A percentile compares a stretch with the other conserved stretches of the same genome.
phyloP scores from a whole-genome alignment of 2,113 vertebrate species.

The Hippocampus guttulatus region DNA sequence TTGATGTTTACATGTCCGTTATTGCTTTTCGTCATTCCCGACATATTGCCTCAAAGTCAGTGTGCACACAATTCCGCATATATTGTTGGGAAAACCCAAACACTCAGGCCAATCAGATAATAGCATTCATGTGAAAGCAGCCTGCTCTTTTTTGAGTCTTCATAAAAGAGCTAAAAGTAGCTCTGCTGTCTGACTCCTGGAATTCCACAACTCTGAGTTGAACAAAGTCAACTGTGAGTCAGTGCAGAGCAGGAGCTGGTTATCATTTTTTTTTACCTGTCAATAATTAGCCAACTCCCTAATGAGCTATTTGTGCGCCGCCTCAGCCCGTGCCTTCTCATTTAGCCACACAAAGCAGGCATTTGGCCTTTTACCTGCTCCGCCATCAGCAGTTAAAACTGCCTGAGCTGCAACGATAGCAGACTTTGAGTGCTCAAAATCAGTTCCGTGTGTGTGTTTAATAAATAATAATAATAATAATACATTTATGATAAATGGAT shows the following conservation, averaged over 20 bases:
- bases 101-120: constrained; percentile 28
- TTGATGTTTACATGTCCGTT: constrained; percentile 25
- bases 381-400: constrained; percentile 23
- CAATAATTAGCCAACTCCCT: constrained; percentile 61
- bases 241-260: constrained; percentile 29
- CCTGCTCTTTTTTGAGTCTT: constrained; percentile 25
- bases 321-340: constrained; percentile 43
- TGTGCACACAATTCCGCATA: constrained; percentile 1
- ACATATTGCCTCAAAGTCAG: neutral
- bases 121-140: constrained; percentile 31
- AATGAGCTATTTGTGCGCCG: constrained; percentile 58
- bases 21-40: constrained; percentile 10
- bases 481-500: constrained; percentile 40
- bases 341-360: constrained; percentile 36
- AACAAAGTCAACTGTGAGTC: constrained; percentile 22
- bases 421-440: constrained; percentile 11
- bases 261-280: constrained; percentile 51
- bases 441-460: constrained; percentile 21
- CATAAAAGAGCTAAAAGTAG: constrained; percentile 42
- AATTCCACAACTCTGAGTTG: constrained; percentile 49
- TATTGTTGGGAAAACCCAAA: constrained; percentile 15
- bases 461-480: neutral
- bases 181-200: constrained; percentile 33
- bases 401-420: constrained; percentile 17
- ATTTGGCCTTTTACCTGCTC: constrained; percentile 38